phyloP scores from a whole-genome alignment of 2,113 vertebrate genomes.

The Elachura formosa region DNA sequence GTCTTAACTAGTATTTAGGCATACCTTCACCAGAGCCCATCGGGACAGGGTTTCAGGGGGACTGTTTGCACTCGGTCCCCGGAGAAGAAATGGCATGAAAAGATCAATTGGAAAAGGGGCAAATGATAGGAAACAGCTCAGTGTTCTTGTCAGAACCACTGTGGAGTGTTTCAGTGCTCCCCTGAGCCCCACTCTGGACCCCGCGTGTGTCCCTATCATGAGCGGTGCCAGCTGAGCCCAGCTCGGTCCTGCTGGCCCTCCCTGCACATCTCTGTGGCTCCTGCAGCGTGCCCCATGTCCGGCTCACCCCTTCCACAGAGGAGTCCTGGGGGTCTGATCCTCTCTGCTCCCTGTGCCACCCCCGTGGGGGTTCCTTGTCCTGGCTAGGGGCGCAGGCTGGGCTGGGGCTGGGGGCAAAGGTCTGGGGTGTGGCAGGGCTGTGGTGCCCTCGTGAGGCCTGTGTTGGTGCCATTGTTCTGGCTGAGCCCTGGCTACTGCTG shows the following conservation, averaged over 20 bases:
- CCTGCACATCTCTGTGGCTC: accelerated
- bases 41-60: accelerated
- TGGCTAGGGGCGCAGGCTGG: background rate
- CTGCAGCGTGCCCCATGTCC: background rate
- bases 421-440: background rate
- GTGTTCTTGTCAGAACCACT: background rate
- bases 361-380: background rate
- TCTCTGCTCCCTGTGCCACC: background rate
- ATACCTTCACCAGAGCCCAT: accelerated
- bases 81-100: background rate
- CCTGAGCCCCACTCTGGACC: background rate
- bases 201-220: background rate
- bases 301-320: accelerated
- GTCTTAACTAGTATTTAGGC: background rate
- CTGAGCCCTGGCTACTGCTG: background rate
- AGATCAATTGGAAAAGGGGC: background rate
- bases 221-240: accelerated
- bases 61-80: background rate
- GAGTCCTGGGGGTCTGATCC: background rate
- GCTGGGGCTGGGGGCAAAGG: background rate
- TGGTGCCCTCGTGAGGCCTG: background rate
- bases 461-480: background rate
- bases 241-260: background rate
- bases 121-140: accelerated
- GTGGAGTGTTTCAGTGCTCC: accelerated